Evolutionary conservation across 1,140 invertebrate genomes (phyloP), one percentile per base, ranked within the genome.

Genomic region (Propsilocerus akamusi): DNA sequence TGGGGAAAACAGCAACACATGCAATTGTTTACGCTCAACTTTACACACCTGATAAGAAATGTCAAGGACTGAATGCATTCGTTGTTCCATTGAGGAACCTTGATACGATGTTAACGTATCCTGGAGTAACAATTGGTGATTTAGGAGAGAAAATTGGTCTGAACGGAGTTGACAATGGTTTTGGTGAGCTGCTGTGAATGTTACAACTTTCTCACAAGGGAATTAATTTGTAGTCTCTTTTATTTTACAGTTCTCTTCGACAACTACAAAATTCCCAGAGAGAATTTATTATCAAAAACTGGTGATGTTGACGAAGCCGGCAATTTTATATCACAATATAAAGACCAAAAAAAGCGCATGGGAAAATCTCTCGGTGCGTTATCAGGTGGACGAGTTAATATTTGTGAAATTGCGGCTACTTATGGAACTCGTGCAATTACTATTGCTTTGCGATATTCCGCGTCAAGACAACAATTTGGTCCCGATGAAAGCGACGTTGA

Each of bases 221-320:
- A 37, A 6, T 14, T 12, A 25, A 26, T 51, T 7, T 17, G 4
- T 34, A 6, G 20, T 26, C n/a, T 34, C 24, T 14, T 25, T 30
- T 57, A 26, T 22, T 46, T 61, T 52, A 34, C 17, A 64, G 64
- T 92, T 5, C 76, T 86, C 63, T 94, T 96, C 60, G 73, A 90
- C 51, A 77, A 92, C 52, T 91, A 90, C 62, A 68, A 71, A 49
- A 78, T 96, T 37, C 81, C 89, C 0, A 76, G 80, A 49, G 77
- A 78, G 51, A 77, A 76, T 60, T 67, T 95, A 12, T 63, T 97
- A 22, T 92, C 94, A 61, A 84, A 79, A 64, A 80, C 79, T 14
- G 86, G 86, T 6, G 87, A 94, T 63, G 86, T 97, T 3, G 83
- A 83, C 34, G 69, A 76, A 2, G 75, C 83, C 30, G 93, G 93